Conservation (phyloP, 2,113 vertebrate genomes). For the Bubo bubo region DNA sequence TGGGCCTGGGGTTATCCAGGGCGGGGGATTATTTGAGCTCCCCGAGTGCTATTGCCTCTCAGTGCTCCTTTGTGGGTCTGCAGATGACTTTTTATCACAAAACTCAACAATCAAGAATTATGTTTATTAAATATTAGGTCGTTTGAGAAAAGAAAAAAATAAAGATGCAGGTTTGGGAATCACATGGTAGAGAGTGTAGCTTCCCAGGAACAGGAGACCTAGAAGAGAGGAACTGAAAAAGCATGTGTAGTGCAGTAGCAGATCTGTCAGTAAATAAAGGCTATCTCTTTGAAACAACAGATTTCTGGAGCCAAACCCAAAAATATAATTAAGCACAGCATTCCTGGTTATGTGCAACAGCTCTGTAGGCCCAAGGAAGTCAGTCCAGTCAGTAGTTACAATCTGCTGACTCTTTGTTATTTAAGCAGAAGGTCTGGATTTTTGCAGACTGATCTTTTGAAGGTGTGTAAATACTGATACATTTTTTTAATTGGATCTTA, state of each 20-base stretch:
- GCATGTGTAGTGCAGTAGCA: too few species aligned
- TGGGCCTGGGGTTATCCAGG: background rate
- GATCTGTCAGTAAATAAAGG: background rate
- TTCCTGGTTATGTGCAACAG: background rate
- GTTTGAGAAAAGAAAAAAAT: background rate
- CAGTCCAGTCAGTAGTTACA: background rate
- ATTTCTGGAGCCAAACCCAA: background rate
- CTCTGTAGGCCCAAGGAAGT: background rate
- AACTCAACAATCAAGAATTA: background rate
- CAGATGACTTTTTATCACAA: background rate
- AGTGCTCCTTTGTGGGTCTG: background rate
- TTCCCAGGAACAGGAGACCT: background rate
- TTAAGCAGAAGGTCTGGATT: background rate
- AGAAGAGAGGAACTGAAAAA: background rate
- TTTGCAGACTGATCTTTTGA: background rate
- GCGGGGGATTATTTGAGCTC: background rate
- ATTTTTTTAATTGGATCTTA: background rate
- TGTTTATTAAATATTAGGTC: background rate
- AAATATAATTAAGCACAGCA: background rate
- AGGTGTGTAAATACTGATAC: background rate
- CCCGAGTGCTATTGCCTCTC: too few species aligned
- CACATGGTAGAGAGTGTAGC: rapidly evolving
- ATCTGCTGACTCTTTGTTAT: background rate
- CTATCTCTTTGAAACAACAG: background rate
- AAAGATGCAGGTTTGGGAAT: background rate